Base-by-base conservation (phyloP, 2,797 vertebrate species). In the Cheirogaleus major region DNA sequence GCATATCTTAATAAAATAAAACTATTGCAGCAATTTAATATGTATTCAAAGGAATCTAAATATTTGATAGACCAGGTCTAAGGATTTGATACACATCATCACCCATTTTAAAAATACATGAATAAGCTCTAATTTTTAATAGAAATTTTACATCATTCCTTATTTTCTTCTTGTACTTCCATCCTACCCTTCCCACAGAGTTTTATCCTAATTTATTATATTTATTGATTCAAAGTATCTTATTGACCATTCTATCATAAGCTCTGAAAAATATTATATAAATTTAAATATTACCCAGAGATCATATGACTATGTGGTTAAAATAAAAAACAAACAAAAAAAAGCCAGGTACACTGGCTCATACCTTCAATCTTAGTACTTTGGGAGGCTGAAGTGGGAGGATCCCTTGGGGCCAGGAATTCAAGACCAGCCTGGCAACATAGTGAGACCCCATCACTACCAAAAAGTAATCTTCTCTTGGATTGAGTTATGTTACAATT, bases 1-100 rank as follows among this genome's bases (percentile, higher is more conserved):
- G 48, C 38, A 11, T 78, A 80, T 88, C 73, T 96, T 87, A 92
- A 95, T 78, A 80, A 57, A 83, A 87, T 78, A 80, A 57, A 83
- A 87, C 27, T 27, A 55, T 2, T 27, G 30, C 0, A 4, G 14
- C 1, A 15, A 7, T 69, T 94, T 81, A 23, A 14, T 38, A 35
- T n/a, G 65, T 48, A 63, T 75, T 88, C 72, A 63, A 85, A 94
- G 25, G 61, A 93, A 85, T 72, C 78, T 85, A 85, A 92, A 52
- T 81, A 80, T 80, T 92, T 78, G 80, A 90, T 30, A 35, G 63
- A 63, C 57, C 12, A 55, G 25, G 43, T 86, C 35, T 61, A 91
- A 83, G 92, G 50, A 38, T 70, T 4, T 41, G 30, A 35, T 50
- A 55, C 3, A 55, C 14, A 43, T 5, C 27, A 23, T 6, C n/a